Evolutionary conservation across 1,140 invertebrate species (phyloP), one percentile per base, ranked within the genome.

Genomic region (Hycleus cichorii): DNA sequence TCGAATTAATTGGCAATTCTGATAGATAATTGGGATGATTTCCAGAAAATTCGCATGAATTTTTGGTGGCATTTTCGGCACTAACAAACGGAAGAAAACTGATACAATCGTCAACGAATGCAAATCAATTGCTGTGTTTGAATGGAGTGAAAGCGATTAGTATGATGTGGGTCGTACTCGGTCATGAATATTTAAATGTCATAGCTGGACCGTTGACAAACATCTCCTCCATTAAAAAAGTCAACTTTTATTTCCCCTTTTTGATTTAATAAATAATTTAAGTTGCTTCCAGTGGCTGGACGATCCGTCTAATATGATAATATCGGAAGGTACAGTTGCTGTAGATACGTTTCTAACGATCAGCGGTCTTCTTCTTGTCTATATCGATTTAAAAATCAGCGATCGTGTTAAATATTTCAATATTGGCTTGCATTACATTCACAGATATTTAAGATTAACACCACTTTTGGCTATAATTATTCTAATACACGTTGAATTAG

Each of bases 101-200:
- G n/a, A 48, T 57, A 10, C 39, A 25, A 43, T 39, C 43, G 25
- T 26, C 38, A 2, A 58, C 40, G 25, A 62, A 54, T 18, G 26
- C 66, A 5, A 64, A 63, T 1, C 54, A 65, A 4, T 52, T 81
- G 3, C 67, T 72, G 27, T 80, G 77, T 59, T 40, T 83, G 42
- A 78, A 82, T 51, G 80, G 81, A 0, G 67, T 83, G 38, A 75
- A 80, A 45, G 75, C 78, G 24, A 67, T 85, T 26, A 80, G 80
- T 46, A 82, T 84, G 73, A 68, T 77, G 27, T 86, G 84, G 84
- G 80, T 86, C n/a, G 75, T 86, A 4, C 63, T 85, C 2, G 82
- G 82, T 0, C 84, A 86, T 44, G 65, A 72, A 3, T 78, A 49
- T 47, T 47, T 48, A 47, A 46, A 25, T 26, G 47, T 40, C 11